Evolutionary conservation across 1,140 invertebrate genomes (phyloP).

Genomic region (Zaprionus nigranus): DNA sequence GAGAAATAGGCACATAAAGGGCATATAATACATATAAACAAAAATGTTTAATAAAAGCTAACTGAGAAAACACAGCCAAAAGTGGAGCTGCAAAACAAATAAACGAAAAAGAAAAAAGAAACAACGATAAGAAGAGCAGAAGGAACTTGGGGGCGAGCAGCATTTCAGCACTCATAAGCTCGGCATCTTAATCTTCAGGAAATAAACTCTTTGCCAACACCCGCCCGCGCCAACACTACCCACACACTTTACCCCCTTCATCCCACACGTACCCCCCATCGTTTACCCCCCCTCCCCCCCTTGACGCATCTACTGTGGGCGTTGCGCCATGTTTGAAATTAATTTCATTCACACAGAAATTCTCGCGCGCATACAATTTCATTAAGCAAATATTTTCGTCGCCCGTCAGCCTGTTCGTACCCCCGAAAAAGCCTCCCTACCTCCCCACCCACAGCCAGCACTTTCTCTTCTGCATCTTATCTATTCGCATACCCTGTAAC

Average conservation of each 20-base stretch:
- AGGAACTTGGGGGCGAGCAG: slow-evolving; percentile 27
- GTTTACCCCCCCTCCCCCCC: no score
- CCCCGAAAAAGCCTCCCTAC: background rate
- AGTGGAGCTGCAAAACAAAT: background rate
- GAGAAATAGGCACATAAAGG: slow-evolving; percentile 55
- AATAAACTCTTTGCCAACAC: slow-evolving; percentile 69
- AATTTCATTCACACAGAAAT: slow-evolving; percentile 81
- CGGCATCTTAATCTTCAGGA: slow-evolving; percentile 69
- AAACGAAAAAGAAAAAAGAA: slow-evolving; percentile 20
- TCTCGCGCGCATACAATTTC: slow-evolving; percentile 81
- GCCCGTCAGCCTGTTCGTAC: slow-evolving; percentile 44
- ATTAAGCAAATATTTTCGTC: slow-evolving; percentile 81
- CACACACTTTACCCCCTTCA: slow-evolving; percentile 3
- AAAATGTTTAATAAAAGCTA: slow-evolving; percentile 53
- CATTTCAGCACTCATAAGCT: slow-evolving; percentile 72
- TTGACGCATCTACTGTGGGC: slow-evolving; percentile 24
- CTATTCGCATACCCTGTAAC: slow-evolving; percentile 24
- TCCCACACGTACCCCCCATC: background rate
- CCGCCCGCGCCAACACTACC: slow-evolving; percentile 3
- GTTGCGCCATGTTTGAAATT: slow-evolving; percentile 69
- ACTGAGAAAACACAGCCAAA: slow-evolving; percentile 35
- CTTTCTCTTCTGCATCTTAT: background rate
- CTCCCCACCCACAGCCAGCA: background rate
- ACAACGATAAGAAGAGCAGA: slow-evolving; percentile 36
- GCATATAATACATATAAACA: slow-evolving; percentile 54